Evolutionary conservation across 2,113 vertebrate genomes (phyloP).

Genomic region (Malurus alboscapulatus): DNA sequence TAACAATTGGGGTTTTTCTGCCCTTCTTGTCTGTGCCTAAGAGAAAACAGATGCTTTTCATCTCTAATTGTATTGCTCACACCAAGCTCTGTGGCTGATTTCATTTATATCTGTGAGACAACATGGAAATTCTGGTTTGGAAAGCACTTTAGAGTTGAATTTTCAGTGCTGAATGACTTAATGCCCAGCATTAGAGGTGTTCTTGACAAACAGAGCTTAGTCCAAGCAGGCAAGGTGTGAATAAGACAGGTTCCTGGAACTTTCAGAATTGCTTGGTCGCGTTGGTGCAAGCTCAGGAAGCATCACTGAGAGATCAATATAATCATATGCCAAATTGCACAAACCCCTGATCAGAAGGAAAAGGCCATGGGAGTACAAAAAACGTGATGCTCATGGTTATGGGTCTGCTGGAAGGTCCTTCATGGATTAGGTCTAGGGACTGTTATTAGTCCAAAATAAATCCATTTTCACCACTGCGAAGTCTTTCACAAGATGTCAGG

Average conservation of each 20-base stretch:
- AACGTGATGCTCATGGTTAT: too few species aligned
- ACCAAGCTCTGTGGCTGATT: accelerated
- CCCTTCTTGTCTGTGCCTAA: background rate
- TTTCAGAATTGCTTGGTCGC: accelerated
- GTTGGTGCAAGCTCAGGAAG: background rate
- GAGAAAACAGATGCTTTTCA: background rate
- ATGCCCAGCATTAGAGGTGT: background rate
- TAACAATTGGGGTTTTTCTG: background rate
- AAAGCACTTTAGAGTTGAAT: background rate
- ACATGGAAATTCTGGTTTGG: accelerated
- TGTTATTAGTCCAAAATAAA: background rate
- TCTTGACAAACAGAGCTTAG: background rate
- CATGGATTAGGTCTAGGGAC: background rate
- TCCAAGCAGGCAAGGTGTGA: background rate
- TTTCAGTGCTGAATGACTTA: background rate
- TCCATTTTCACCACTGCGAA: background rate
- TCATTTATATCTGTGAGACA: background rate
- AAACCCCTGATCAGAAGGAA: background rate
- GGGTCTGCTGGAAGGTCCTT: background rate
- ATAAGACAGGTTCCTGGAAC: background rate
- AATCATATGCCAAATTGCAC: background rate
- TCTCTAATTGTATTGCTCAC: background rate
- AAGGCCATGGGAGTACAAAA: background rate
- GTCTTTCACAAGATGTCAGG: accelerated
- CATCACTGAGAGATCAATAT: background rate